Conservation (phyloP, 2,113 vertebrate genomes). For the Pedetes capensis region DNA sequence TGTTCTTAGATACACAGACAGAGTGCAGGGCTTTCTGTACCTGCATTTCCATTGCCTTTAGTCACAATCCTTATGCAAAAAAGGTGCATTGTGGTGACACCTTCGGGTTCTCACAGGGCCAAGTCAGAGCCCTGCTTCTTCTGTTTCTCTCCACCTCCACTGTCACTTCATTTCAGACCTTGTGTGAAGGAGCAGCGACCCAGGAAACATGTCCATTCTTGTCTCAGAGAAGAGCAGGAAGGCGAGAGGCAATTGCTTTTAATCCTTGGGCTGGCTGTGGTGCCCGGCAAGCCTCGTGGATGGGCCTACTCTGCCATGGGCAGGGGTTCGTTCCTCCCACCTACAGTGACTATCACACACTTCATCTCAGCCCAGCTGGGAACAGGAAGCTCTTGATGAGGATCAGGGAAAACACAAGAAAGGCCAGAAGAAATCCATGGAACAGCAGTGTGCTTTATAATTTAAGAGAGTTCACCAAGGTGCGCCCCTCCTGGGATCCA, state of each 20-base stretch:
- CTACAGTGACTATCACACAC: fast-evolving
- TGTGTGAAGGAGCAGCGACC: no score
- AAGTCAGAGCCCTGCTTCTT: neutral
- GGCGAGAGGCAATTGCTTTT: neutral
- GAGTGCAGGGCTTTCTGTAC: neutral
- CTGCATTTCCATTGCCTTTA: neutral
- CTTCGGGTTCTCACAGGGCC: neutral
- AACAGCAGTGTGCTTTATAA: neutral
- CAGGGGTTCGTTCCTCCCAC: no score
- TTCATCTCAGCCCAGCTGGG: neutral
- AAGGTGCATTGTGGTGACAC: neutral
- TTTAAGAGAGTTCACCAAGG: neutral
- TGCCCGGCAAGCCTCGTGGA: neutral
- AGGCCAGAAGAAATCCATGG: neutral
- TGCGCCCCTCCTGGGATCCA: neutral
- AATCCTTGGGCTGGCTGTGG: no score
- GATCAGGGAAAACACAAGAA: neutral
- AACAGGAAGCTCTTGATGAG: neutral
- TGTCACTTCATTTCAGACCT: neutral
- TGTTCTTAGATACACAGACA: neutral
- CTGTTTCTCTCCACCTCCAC: neutral
- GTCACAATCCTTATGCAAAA: neutral
- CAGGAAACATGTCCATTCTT: neutral
- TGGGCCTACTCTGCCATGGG: fast-evolving
- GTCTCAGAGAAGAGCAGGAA: neutral